A percentile compares a stretch with the other conserved stretches of the same genome.
Evolutionary conservation across 2,888 invertebrate genomes (phyloP).

Genomic region (Drosophila limbata): DNA sequence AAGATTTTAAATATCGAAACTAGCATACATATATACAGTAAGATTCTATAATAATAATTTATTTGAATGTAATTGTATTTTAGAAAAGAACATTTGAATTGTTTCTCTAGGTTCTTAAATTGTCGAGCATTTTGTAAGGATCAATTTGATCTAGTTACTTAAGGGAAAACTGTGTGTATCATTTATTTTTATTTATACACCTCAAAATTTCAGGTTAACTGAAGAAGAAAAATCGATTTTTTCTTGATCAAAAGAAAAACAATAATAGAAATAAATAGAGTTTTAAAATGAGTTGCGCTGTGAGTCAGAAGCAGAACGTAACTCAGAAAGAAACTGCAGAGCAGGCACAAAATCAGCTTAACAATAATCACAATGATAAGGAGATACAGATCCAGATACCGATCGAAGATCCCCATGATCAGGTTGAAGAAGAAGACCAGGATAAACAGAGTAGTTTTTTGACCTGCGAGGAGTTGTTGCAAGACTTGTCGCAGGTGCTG

Average conservation of each 20-base stretch:
- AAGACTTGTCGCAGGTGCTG: slow-evolving; percentile 7
- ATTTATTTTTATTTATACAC: not conserved
- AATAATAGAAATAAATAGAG: not conserved
- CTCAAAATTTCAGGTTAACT: slow-evolving; percentile 10
- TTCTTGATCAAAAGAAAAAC: not conserved
- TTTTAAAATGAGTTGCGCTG: slow-evolving; percentile 5
- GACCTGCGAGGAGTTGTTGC: slow-evolving; percentile 29
- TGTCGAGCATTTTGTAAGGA: not conserved
- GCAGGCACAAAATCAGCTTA: not conserved
- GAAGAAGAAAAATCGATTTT: not conserved
- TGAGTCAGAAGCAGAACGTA: not conserved
- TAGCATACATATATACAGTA: slow-evolving; percentile 1
- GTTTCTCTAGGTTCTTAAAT: not conserved
- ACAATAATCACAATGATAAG: not conserved
- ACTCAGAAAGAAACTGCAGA: not conserved
- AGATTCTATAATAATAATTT: not conserved
- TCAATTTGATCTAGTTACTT: slow-evolving; percentile 1
- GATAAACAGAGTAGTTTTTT: slow-evolving; percentile 4
- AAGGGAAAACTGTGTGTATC: not conserved
- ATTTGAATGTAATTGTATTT: slow-evolving; percentile 5
- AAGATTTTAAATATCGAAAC: slow-evolving; percentile 25
- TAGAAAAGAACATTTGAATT: not conserved
- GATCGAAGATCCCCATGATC: not conserved
- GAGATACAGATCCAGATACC: not conserved
- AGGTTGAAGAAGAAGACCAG: not conserved